Percentiles rank a stretch among this genome's conserved stretches.
Evolutionary conservation across 2,888 invertebrate genomes (phyloP).

Genomic region (Frankliniella fusca): DNA sequence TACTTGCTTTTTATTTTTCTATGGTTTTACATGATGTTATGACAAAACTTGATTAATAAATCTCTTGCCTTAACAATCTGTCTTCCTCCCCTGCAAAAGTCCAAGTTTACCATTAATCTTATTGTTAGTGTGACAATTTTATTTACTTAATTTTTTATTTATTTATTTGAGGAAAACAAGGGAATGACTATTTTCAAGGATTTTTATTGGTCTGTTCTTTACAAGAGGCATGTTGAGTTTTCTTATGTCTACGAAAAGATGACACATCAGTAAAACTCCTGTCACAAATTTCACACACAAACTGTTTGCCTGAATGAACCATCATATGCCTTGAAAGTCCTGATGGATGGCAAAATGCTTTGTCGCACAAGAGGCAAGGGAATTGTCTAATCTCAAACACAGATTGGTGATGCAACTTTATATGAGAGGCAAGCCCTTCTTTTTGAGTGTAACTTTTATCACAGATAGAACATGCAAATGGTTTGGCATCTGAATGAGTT

Average conservation of each 20-base stretch:
- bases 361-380: background rate
- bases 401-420: background rate
- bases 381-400: background rate
- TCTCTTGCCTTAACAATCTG: background rate
- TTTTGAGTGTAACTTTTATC: conserved; percentile 1
- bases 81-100: no score
- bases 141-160: background rate
- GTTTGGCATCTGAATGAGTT: background rate
- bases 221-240: background rate
- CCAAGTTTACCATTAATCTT: no score
- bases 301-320: background rate
- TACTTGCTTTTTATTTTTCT: background rate
- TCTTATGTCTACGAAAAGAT: background rate
- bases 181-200: no score
- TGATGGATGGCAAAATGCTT: background rate
- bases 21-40: background rate
- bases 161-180: background rate
- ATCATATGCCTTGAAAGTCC: background rate
- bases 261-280: background rate
- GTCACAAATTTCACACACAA: background rate
- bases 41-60: background rate
- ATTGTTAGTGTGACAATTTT: no score
- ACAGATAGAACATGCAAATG: background rate
- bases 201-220: no score
- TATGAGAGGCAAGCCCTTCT: background rate